Conservation (phyloP, 1,140 invertebrate species). For the Achroia grisella region DNA sequence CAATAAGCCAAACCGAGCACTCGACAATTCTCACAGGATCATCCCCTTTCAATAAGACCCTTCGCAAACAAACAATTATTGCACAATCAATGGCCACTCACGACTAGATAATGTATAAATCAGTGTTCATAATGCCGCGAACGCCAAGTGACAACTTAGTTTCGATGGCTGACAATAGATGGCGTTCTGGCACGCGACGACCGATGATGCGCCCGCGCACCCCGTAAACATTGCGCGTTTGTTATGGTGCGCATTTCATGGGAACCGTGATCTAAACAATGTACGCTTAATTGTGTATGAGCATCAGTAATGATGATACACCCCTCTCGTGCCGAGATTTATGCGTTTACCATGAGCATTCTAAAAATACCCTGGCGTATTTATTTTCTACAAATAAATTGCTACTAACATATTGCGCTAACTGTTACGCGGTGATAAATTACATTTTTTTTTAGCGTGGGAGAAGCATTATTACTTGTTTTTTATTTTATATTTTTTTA, state of each 20-base stretch:
- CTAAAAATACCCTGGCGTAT: constrained; percentile 50
- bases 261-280: constrained; percentile 61
- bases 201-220: constrained; percentile 39
- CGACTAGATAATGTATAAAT: constrained; percentile 57
- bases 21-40: constrained; percentile 39
- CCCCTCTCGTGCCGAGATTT: constrained; percentile 47
- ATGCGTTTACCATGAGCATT: constrained; percentile 49
- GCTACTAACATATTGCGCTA: constrained; percentile 58
- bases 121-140: constrained; percentile 46
- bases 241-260: constrained; percentile 62
- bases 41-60: constrained; percentile 20
- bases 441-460: constrained; percentile 53
- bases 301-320: constrained; percentile 57
- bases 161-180: constrained; percentile 37
- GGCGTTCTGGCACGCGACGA: constrained; percentile 16
- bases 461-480: constrained; percentile 23
- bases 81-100: constrained; percentile 58
- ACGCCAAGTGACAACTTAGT: constrained; percentile 52
- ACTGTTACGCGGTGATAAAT: constrained; percentile 39
- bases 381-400: constrained; percentile 62
- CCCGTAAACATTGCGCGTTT: constrained; percentile 19
- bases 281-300: constrained; percentile 62
- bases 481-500: too few relatives aligned
- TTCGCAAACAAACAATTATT: constrained; percentile 65
- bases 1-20: constrained; percentile 43